Evolutionary conservation across 2,888 invertebrate species (phyloP), one percentile per base, ranked within the genome.

Genomic region (Arctia plantaginis): DNA sequence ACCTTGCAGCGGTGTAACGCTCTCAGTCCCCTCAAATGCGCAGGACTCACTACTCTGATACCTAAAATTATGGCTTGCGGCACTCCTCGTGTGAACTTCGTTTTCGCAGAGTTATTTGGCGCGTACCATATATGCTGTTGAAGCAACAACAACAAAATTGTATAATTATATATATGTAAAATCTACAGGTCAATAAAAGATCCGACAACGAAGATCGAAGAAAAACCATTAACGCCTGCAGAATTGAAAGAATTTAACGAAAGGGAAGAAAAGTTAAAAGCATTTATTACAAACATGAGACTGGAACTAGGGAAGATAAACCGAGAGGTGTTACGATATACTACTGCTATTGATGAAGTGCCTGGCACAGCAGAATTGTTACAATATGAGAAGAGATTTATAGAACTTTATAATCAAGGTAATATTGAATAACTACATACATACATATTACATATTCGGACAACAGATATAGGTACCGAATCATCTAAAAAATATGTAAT

Each of bases 351-450:
- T 74, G 99, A 99, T 90, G 98, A 99, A 87, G 97, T 99, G 74
- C 99, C 99, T 0, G 98, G 98, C 51, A 97, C 99, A 77, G 98
- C 98, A 0, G 99, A 99, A 91, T 94, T 99, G 72, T 97, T 98
- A 72, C 99, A 99, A 90, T 99, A 99, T 92, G 99, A 99, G 91
- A 97, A 98, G 87, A 96, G 99, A 85, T 99, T 99, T 92, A 96
- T 99, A 87, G 99, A 99, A 94, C 96, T 99, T 15, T 99, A 99
- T 90, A 99, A 99, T 95, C 99, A 98, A 97, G 98, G 98, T 98
- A 84, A 73, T 51, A 64, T 68, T 23, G 7, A 35, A 23, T 68
- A 13, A n/a, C 10, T 13, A n/a, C 10, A 27, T n/a, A 20, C 39
- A 8, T 47, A 47, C n/a, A n/a, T n/a, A n/a, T n/a, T n/a, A n/a